Base-by-base conservation (phyloP, 1,140 invertebrate genomes). In the Venturia canescens region DNA sequence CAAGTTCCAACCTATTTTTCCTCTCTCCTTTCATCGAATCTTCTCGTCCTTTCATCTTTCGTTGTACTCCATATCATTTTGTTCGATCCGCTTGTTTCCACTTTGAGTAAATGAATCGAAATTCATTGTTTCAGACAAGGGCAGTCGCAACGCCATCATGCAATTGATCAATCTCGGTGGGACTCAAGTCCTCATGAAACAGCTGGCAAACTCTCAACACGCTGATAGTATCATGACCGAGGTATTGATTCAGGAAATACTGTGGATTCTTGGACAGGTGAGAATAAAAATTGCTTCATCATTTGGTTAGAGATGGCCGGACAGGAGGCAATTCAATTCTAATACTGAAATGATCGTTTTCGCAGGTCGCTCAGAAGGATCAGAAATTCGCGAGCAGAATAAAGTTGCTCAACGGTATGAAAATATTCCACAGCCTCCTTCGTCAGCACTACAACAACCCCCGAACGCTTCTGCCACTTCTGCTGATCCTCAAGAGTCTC, bases 401-500 rank as follows among this genome's bases (percentile, higher is more conserved):
- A 16, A 92, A 94, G 83, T 88, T 93, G 84, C 86, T 93, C 27
- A 94, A 94, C 15, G 93, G 92, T 78, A 92, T 94, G 0, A 94
- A 94, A 88, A 91, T 94, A 84, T 93, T 94, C 86, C 94, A 95
- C 84, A 88, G 91, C 15, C 90, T 95, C 63, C 85, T 95, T 9
- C 93, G 94, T 85, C 92, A 92, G n/a, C 91, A 94, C 86, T 94
- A 93, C 80, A 94, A 93, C 50, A 93, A 94, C 84, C 93, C 92
- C 80, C 93, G 93, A 85, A 89, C 93, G 7, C 87, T 95, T 38
- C 91, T 94, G 80, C 94, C 94, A 9, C 84, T 95, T 26, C 87
- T 95, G 38, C 92, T 94, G 71, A 94, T 95, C 21, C 92, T 95
- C 81, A 94, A 94, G 88, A 92, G 93, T 86, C 89, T 95, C 15